Evolutionary conservation across 2,888 invertebrate species (phyloP).

Genomic region (Oscheius onirici): DNA sequence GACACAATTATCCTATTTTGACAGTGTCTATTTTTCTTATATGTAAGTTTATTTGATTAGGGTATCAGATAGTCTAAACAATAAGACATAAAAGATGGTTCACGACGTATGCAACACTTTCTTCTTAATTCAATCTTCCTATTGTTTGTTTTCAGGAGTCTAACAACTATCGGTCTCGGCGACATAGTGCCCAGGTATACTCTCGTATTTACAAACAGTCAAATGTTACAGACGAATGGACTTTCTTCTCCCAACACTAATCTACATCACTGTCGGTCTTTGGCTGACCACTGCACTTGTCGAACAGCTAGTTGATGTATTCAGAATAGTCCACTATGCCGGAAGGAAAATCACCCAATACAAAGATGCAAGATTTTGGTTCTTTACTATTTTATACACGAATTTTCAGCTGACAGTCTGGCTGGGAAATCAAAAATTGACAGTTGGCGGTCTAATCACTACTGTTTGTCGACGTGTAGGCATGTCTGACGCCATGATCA

Average conservation of each 20-base stretch:
- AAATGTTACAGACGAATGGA: constrained; percentile 60
- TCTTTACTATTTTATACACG: too few relatives aligned
- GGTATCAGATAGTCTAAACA: constrained; percentile 2
- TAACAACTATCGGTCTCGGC: constrained; percentile 68
- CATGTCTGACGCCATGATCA: constrained; percentile 66
- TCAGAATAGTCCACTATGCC: constrained; percentile 68
- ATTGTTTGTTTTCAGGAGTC: constrained; percentile 55
- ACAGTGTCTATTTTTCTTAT: constrained; percentile 69
- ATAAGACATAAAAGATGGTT: too few relatives aligned
- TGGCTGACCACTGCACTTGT: constrained; percentile 69
- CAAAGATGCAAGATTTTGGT: constrained; percentile 63
- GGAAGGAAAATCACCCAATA: constrained; percentile 68
- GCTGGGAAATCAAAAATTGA: constrained; percentile 65
- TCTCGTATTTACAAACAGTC: not conserved
- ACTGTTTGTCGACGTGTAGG: constrained; percentile 68
- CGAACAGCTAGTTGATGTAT: constrained; percentile 68
- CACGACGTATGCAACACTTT: too few relatives aligned
- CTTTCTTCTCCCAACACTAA: constrained; percentile 63
- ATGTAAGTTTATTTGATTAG: constrained; percentile 53
- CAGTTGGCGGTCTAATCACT: constrained; percentile 66
- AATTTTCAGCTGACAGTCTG: constrained; percentile 64
- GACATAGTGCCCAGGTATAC: constrained; percentile 64
- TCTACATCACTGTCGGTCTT: constrained; percentile 67
- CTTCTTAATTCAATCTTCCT: too few relatives aligned
- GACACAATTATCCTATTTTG: constrained; percentile 66